phyloP scores from a whole-genome alignment of 1,140 invertebrate species.

The Lasioglossum baleicum region DNA sequence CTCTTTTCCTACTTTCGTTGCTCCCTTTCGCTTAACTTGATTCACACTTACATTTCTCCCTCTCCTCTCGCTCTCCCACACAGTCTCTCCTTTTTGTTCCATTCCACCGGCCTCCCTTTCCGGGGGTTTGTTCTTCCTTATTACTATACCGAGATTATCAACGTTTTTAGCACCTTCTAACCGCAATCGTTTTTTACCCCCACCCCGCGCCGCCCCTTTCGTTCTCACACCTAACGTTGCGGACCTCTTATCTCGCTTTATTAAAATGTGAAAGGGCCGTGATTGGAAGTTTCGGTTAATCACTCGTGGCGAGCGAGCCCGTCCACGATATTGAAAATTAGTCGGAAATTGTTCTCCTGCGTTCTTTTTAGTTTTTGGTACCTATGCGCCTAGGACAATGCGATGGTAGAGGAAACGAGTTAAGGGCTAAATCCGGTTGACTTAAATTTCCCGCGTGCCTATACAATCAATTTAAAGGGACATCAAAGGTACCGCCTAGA shows the following conservation, averaged over 20 bases:
- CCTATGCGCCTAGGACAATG: no score
- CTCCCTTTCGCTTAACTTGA: conserved; percentile 33
- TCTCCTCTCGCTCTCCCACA: neutral
- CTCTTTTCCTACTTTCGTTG: conserved; percentile 39
- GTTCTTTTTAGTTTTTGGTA: no score
- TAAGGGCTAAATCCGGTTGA: no score
- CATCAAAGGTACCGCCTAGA: no score
- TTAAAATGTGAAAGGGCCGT: neutral
- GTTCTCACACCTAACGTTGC: neutral
- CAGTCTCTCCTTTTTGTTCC: conserved; percentile 38
- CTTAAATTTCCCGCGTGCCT: no score
- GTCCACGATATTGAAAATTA: neutral
- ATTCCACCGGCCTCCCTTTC: conserved; percentile 25
- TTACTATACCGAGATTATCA: conserved; percentile 57
- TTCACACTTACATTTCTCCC: conserved; percentile 48
- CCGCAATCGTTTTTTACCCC: conserved; percentile 9
- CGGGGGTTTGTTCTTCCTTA: conserved; percentile 58
- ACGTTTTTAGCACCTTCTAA: conserved; percentile 56
- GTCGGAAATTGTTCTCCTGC: neutral
- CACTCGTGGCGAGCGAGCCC: neutral
- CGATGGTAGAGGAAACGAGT: no score
- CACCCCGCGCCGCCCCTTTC: neutral
- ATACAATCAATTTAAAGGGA: no score
- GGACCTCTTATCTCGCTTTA: neutral
- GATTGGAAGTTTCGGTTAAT: neutral